Base-by-base conservation (phyloP, 2,113 vertebrate species). In the Mus spicilegus region DNA sequence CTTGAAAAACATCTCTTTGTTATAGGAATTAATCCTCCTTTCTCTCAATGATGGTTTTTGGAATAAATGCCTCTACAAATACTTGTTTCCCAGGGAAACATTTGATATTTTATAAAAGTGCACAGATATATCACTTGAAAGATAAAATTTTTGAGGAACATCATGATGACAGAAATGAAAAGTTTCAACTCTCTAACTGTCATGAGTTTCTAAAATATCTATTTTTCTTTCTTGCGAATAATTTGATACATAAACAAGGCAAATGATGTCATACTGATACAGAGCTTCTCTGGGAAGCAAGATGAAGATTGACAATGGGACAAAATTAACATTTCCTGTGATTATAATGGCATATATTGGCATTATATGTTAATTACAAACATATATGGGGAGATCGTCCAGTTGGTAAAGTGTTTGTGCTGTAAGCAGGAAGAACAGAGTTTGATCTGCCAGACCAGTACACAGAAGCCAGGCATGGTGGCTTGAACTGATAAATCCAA, bases 151-250 rank as follows among this genome's bases (percentile, higher is more conserved):
- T 24, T 65, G 75, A 95, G 67, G n/a, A 87, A 67, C 46, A 91
- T 22, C 24, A 0, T 6, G 8, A 49, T 24, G 5, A 69, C 46
- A 87, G 54, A 89, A 94, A 91, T n/a, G 13, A 36, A 65, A 94
- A 65, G n/a, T 94, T 93, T 88, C 81, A 39, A 24, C 39, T 89
- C 42, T 90, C 30, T 87, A 24, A 24, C 54, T 65, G 76, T 63
- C 33, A 19, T 20, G 75, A 94, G 24, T 58, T 39, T 70, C 63
- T 75, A 33, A 28, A n/a, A 93, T 87, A 87, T 5, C 3, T 33
- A 84, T 89, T 77, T 91, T 17, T 91, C 56, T 91, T 91, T 84
- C 30, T 92, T 78, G 42, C 46, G 61, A 30, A 75, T 86, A 95
- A 72, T 80, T 92, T 67, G 39, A 28, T 81, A 28, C 39, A 17